These are phyloP conservation scores for Parauchenoglanis ngamensis DNA, from an alignment of 2,797 vertebrate species.

Conservation along the genomic window DNA sequence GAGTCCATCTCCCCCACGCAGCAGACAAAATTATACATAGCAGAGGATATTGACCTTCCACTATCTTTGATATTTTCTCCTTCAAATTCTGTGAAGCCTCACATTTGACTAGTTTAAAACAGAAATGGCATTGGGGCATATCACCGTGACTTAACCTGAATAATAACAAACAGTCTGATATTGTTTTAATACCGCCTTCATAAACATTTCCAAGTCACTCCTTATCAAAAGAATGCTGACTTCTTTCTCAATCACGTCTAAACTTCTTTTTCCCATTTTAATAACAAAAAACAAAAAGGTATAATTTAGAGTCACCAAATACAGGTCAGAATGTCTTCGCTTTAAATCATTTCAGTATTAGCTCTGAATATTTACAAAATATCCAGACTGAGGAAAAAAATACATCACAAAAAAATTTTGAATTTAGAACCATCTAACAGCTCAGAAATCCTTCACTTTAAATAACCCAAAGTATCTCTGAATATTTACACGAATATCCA, in stretches of 20 bases:
- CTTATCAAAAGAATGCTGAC: constrained; percentile 41
- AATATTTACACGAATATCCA: constrained; percentile 13
- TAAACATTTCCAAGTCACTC: constrained; percentile 4
- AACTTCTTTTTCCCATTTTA: constrained; percentile 44
- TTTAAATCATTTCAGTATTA: constrained; percentile 37
- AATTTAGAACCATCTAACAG: constrained; percentile 15
- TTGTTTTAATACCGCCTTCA: background rate
- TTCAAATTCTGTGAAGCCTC: background rate
- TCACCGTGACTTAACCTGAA: background rate
- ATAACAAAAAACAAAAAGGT: constrained; percentile 48
- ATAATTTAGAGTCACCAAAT: constrained; percentile 47
- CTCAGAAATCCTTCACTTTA: constrained; percentile 1
- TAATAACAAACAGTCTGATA: background rate
- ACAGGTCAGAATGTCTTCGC: constrained; percentile 48
- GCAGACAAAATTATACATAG: background rate
- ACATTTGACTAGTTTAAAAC: constrained; percentile 3
- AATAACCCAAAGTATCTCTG: constrained; percentile 2
- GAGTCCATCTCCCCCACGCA: background rate
- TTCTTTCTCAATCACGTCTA: constrained; percentile 44
- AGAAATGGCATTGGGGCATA: background rate
- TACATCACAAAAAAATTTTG: constrained; percentile 28
- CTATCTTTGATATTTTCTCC: background rate
- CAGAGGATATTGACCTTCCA: background rate
- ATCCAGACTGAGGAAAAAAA: constrained; percentile 28
- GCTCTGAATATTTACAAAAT: constrained; percentile 40